Conservation (phyloP, 92 coral and sea anemone species). For the Porites divaricata region DNA sequence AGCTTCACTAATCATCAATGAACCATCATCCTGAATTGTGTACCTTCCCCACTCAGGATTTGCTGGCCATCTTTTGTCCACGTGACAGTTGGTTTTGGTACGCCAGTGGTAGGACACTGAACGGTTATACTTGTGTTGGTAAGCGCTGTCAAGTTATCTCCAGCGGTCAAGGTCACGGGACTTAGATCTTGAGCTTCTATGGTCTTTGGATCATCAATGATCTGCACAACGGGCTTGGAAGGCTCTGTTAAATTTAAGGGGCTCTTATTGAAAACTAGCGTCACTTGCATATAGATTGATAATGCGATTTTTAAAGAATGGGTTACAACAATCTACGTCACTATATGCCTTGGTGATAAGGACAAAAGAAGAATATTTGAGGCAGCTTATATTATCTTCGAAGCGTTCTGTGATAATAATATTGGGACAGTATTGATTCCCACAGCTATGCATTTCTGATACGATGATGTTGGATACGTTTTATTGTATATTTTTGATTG, state of each 20-base stretch:
- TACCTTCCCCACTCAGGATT: slow-evolving; percentile 12
- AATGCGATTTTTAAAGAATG: too few relatives aligned
- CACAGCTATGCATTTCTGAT: too few relatives aligned
- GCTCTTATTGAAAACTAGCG: too few relatives aligned
- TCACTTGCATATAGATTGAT: not conserved
- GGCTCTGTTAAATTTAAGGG: slow-evolving; percentile 33
- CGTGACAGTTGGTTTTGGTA: slow-evolving; percentile 72
- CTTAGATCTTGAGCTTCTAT: slow-evolving; percentile 44
- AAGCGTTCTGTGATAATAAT: too few relatives aligned
- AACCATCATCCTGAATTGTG: slow-evolving; percentile 34
- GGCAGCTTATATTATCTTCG: too few relatives aligned
- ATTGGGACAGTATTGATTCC: too few relatives aligned
- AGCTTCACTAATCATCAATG: slow-evolving; percentile 19
- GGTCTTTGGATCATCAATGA: slow-evolving; percentile 4
- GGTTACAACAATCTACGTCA: not conserved
- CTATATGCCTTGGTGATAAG: not conserved
- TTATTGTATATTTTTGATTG: too few relatives aligned
- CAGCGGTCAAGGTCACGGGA: slow-evolving; percentile 63
- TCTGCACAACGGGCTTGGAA: slow-evolving; percentile 6
- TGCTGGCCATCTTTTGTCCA: slow-evolving; percentile 67
- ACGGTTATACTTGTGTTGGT: slow-evolving; percentile 61
- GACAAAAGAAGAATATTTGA: too few relatives aligned
- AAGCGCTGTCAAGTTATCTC: slow-evolving; percentile 69
- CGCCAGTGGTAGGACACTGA: slow-evolving; percentile 66
- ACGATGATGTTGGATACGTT: too few relatives aligned